Evolutionary conservation across 2,113 vertebrate species (phyloP).

Genomic region (Sapayoa aenigma): DNA sequence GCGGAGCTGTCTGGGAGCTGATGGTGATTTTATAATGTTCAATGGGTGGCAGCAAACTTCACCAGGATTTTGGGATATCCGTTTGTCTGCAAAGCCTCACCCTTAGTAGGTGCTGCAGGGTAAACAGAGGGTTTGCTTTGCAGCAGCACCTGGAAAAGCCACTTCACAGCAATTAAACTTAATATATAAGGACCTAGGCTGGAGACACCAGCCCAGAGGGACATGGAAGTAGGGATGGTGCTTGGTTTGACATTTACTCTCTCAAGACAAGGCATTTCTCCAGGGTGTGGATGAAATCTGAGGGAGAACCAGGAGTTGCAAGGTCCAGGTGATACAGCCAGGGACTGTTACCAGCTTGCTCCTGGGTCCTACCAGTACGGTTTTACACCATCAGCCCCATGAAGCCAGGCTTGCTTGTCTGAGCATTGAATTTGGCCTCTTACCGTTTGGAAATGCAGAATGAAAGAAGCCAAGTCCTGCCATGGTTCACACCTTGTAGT

Average conservation of each 20-base stretch:
- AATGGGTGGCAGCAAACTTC: neutral
- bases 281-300: neutral
- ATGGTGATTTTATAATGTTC: neutral
- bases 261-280: neutral
- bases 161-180: neutral
- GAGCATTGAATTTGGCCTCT: neutral
- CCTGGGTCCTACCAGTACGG: neutral
- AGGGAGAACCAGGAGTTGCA: neutral
- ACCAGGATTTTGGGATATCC: neutral
- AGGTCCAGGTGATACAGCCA: neutral
- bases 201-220: neutral
- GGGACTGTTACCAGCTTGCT: neutral
- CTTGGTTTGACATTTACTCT: neutral
- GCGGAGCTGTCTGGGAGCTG: neutral
- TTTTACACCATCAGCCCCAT: neutral
- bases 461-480: neutral
- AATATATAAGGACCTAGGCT: neutral
- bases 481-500: neutral
- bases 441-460: neutral
- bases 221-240: neutral
- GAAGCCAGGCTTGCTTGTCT: neutral
- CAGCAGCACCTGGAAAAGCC: neutral
- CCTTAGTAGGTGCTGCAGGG: neutral
- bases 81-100: neutral
- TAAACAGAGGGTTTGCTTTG: neutral